Percentiles rank a stretch among this genome's conserved stretches.
phyloP scores from a whole-genome alignment of 2,888 invertebrate species.

The Euspilapteryx auroguttella region DNA sequence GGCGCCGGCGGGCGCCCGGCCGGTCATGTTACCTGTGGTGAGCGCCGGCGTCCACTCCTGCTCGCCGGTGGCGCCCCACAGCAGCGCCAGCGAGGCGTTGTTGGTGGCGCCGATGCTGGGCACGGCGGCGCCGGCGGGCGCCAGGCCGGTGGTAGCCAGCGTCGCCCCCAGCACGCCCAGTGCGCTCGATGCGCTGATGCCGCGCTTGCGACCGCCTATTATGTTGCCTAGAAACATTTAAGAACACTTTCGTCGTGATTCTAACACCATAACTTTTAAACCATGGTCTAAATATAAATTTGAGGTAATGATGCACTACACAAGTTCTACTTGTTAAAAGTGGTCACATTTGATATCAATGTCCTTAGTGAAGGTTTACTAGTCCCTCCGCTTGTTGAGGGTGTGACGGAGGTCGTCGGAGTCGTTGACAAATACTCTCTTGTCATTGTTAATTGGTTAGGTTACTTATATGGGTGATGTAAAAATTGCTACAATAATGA shows the following conservation, averaged over 20 bases:
- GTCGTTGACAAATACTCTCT: too few relatives aligned
- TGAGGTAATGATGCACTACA: too few relatives aligned
- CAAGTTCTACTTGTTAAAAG: too few relatives aligned
- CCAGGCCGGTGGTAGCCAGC: slow-evolving; percentile 3
- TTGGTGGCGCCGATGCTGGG: slow-evolving; percentile 34
- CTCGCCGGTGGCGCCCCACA: slow-evolving; percentile 96
- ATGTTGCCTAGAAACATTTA: slow-evolving; percentile 26
- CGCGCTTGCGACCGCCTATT: slow-evolving; percentile 34
- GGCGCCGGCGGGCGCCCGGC: slow-evolving; percentile 3
- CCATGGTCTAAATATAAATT: too few relatives aligned
- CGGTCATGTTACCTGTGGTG: slow-evolving; percentile 83
- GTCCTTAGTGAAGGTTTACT: too few relatives aligned
- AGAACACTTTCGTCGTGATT: neutral
- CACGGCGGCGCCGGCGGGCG: slow-evolving; percentile 10
- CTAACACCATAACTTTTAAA: too few relatives aligned
- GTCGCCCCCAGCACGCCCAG: slow-evolving; percentile 12
- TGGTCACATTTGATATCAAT: too few relatives aligned
- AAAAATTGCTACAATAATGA: too few relatives aligned
- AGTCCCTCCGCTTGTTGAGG: too few relatives aligned
- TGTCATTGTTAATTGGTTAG: too few relatives aligned
- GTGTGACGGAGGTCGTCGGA: too few relatives aligned
- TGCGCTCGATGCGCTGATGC: slow-evolving; percentile 39
- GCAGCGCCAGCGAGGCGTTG: slow-evolving; percentile 64
- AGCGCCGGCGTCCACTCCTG: slow-evolving; percentile 97
- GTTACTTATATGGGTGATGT: too few relatives aligned